These are phyloP conservation scores for Drosophila miranda DNA, from an alignment of 1,140 invertebrate genomes.

Conservation along the genomic window DNA sequence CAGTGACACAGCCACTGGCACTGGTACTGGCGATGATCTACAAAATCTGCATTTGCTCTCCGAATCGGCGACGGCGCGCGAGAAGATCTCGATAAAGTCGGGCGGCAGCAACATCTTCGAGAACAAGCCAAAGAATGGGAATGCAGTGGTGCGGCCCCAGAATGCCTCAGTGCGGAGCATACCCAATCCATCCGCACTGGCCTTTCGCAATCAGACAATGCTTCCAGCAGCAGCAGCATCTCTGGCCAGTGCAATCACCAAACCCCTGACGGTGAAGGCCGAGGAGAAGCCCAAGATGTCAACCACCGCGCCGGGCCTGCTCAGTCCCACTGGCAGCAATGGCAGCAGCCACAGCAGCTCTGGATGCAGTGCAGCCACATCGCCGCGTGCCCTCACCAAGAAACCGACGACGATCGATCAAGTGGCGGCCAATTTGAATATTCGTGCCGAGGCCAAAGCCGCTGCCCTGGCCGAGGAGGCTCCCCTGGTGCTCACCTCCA, in stretches of 20 bases:
- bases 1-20: neutral
- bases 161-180: constrained; percentile 81
- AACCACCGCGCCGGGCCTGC: constrained; percentile 14
- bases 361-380: constrained; percentile 44
- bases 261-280: constrained; percentile 52
- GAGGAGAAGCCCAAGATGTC: constrained; percentile 44
- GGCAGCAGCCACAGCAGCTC: constrained; percentile 13
- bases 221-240: constrained; percentile 1
- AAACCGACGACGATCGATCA: constrained; percentile 76
- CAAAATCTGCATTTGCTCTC: constrained; percentile 80
- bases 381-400: constrained; percentile 59
- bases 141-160: constrained; percentile 73
- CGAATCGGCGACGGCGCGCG: constrained; percentile 74
- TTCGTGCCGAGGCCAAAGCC: constrained; percentile 74
- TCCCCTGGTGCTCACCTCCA: constrained; percentile 26
- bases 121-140: constrained; percentile 62
- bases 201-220: constrained; percentile 75
- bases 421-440: constrained; percentile 80
- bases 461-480: constrained; percentile 68
- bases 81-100: constrained; percentile 75
- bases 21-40: constrained; percentile 56
- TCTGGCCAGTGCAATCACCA: constrained; percentile 15
- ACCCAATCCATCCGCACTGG: constrained; percentile 81
- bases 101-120: constrained; percentile 39
- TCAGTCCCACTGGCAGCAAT: constrained; percentile 38